These are phyloP conservation scores for Apis laboriosa DNA, from an alignment of 1,140 invertebrate genomes.

Conservation along the genomic window DNA sequence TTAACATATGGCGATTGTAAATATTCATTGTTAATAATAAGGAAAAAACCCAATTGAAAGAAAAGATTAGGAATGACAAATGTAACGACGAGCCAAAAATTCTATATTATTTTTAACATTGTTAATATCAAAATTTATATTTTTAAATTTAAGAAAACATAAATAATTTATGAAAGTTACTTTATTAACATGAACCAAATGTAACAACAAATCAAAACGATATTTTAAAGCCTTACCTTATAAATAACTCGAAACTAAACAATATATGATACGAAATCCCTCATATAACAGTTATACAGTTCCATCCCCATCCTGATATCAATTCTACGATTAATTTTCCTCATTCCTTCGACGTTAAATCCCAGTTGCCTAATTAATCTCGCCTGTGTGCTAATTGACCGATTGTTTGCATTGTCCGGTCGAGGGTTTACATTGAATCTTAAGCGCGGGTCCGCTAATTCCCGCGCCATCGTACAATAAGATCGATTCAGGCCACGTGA, in stretches of 20 bases:
- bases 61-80: no score
- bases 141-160: no score
- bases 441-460: not conserved
- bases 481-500: not conserved
- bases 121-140: no score
- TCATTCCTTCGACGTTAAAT: not conserved
- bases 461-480: not conserved
- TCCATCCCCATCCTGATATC: not conserved
- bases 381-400: conserved; percentile 12
- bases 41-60: no score
- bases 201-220: no score
- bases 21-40: no score
- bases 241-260: not conserved
- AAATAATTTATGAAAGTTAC: no score
- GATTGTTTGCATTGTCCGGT: conserved; percentile 11
- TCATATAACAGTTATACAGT: not conserved
- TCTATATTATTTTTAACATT: no score
- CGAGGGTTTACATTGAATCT: conserved; percentile 8
- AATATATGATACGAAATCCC: not conserved
- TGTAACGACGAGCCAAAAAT: no score
- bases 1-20: no score
- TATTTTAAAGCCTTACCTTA: not conserved
- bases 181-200: no score
- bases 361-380: conserved; percentile 13
- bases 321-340: not conserved